These are phyloP conservation scores for Carabus problematicus DNA, from an alignment of 2,888 invertebrate species.

Conservation along the genomic window DNA sequence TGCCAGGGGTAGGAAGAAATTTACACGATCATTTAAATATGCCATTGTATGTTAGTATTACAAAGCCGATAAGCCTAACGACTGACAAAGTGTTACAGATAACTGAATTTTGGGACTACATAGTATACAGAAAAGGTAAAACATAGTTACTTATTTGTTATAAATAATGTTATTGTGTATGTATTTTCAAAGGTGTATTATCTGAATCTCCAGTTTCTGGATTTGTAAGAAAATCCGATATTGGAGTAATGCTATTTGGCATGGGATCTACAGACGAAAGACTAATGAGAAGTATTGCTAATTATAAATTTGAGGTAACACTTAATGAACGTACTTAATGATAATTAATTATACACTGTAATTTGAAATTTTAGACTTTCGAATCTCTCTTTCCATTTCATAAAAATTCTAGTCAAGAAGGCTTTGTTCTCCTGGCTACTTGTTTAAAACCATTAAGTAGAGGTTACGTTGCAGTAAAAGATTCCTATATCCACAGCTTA, in stretches of 20 bases:
- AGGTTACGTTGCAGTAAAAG: constrained; percentile 69
- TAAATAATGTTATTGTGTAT: constrained; percentile 11
- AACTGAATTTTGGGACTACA: constrained; percentile 64
- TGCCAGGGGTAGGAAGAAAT: constrained; percentile 75
- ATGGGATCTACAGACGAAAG: constrained; percentile 74
- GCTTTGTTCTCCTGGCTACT: constrained; percentile 70
- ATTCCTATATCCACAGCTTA: constrained; percentile 64
- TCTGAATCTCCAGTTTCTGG: constrained; percentile 72
- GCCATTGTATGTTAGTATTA: constrained; percentile 71
- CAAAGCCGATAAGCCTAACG: constrained; percentile 67
- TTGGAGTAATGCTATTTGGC: constrained; percentile 69
- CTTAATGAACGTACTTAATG: constrained; percentile 4
- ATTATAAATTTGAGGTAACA: constrained; percentile 68
- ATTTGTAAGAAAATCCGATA: constrained; percentile 61
- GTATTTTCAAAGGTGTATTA: constrained; percentile 60
- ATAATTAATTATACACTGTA: not conserved
- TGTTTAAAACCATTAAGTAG: constrained; percentile 76
- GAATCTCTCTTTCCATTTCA: constrained; percentile 71
- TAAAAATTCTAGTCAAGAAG: constrained; percentile 69
- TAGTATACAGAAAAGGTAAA: constrained; percentile 64
- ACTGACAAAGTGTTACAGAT: constrained; percentile 65
- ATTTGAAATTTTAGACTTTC: constrained; percentile 63
- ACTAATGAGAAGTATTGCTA: constrained; percentile 69
- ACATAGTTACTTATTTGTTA: constrained; percentile 49
- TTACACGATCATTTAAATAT: constrained; percentile 81